Evolutionary conservation across 2,888 invertebrate genomes (phyloP).

Genomic region (Danaus chrysippus): DNA sequence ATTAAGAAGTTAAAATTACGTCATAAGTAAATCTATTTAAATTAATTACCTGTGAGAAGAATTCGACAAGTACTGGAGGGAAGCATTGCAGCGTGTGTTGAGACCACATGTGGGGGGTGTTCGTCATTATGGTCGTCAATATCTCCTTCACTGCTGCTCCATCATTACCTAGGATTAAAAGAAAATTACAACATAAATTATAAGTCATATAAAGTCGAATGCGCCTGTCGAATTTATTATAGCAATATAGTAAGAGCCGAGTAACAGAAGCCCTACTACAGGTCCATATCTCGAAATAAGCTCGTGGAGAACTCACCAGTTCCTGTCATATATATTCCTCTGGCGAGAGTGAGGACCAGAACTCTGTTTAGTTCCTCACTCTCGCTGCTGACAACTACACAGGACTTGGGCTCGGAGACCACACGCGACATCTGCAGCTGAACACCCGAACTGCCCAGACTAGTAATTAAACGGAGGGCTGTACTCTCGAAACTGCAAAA

Average conservation of each 20-base stretch:
- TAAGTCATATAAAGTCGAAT: background rate
- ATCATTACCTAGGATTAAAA: constrained; percentile 58
- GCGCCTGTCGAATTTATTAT: too few relatives aligned
- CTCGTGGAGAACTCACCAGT: constrained; percentile 66
- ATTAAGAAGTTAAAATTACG: too few relatives aligned
- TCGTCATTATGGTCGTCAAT: constrained; percentile 92
- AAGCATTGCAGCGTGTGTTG: constrained; percentile 95
- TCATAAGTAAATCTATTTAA: background rate
- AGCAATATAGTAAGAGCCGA: too few relatives aligned
- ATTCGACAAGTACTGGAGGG: constrained; percentile 92
- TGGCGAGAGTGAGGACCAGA: constrained; percentile 93
- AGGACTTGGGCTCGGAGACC: constrained; percentile 92
- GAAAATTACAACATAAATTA: background rate
- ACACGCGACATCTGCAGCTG: constrained; percentile 95
- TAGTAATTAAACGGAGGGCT: constrained; percentile 90
- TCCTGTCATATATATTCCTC: constrained; percentile 96
- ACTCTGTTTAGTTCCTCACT: constrained; percentile 97
- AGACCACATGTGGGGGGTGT: constrained; percentile 97
- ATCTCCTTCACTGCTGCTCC: constrained; percentile 95
- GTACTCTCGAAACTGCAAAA: constrained; percentile 89
- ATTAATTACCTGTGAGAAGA: constrained; percentile 84
- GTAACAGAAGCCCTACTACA: too few relatives aligned
- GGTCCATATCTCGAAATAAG: too few relatives aligned
- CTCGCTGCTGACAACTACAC: constrained; percentile 90
- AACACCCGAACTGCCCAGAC: constrained; percentile 95